These are phyloP conservation scores for Pelobates cultripes DNA, from an alignment of 2,797 vertebrate species.

Conservation along the genomic window DNA sequence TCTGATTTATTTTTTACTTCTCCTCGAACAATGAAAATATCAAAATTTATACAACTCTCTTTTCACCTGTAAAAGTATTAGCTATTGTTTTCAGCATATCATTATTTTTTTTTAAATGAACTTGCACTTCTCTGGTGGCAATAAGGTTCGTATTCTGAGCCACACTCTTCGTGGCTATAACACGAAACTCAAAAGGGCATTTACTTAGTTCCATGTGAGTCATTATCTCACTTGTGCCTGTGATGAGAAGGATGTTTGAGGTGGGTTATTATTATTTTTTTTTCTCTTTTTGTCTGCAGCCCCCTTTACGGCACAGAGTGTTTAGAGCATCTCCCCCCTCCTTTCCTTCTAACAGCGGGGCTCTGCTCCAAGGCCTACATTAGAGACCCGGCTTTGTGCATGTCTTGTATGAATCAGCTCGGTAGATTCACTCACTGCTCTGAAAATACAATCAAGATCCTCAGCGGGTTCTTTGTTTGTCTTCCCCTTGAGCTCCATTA, in stretches of 20 bases:
- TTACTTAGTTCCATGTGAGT: neutral
- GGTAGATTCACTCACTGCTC: constrained; percentile 54
- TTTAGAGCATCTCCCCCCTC: constrained; percentile 12
- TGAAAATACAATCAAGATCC: constrained; percentile 57
- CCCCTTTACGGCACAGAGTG: neutral
- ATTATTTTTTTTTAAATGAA: too few relatives aligned
- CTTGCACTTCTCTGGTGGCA: neutral
- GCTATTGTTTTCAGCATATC: too few relatives aligned
- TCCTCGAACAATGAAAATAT: too few relatives aligned
- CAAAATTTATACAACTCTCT: too few relatives aligned
- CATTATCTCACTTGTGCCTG: neutral
- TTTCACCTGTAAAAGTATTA: too few relatives aligned
- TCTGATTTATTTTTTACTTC: too few relatives aligned
- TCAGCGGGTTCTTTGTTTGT: constrained; percentile 57
- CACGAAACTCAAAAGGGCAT: neutral
- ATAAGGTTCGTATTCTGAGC: neutral
- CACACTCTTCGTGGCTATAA: neutral
- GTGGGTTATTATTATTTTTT: constrained; percentile 10
- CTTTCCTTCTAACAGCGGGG: constrained; percentile 18
- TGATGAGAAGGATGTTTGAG: constrained; percentile 6
- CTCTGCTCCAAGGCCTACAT: constrained; percentile 46
- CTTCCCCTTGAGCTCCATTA: constrained; percentile 59
- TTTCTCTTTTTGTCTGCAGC: neutral
- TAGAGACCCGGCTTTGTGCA: constrained; percentile 53
- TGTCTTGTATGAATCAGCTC: constrained; percentile 51